phyloP scores from a whole-genome alignment of 2,113 vertebrate species.

The Callocephalon fimbriatum region DNA sequence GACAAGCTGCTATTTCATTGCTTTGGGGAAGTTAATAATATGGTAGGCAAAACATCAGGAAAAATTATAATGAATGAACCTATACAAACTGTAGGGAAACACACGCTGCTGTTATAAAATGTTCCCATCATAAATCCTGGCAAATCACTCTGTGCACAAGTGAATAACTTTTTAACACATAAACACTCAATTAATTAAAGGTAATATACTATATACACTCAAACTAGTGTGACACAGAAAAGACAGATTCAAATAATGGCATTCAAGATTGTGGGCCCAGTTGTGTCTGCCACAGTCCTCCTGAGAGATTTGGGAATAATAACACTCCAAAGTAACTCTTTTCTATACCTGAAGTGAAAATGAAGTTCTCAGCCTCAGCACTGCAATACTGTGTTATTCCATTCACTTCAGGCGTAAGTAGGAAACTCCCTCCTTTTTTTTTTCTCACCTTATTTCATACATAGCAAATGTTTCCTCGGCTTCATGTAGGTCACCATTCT shows the following conservation, averaged over 20 bases:
- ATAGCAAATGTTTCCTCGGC: not conserved
- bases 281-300: conserved; percentile 48
- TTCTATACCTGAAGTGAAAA: conserved; percentile 55
- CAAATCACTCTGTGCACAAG: conserved; percentile 81
- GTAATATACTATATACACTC: conserved; percentile 73
- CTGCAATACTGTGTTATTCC: not conserved
- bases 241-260: conserved; percentile 68
- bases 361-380: not conserved
- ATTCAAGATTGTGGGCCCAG: conserved; percentile 48
- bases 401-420: conserved; percentile 34
- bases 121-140: conserved; percentile 81
- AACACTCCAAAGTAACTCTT: conserved; percentile 42
- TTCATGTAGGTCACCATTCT: not conserved
- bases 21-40: conserved; percentile 86
- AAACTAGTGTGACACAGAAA: conserved; percentile 74
- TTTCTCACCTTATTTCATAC: conserved; percentile 37
- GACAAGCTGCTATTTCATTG: conserved; percentile 85
- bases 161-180: conserved; percentile 84
- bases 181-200: conserved; percentile 87
- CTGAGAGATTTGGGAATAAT: conserved; percentile 36
- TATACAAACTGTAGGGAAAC: conserved; percentile 82
- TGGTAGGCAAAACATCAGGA: conserved; percentile 87
- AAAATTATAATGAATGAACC: conserved; percentile 88
- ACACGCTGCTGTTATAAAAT: conserved; percentile 81
- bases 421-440: conserved; percentile 14